Conservation (phyloP, 1,140 invertebrate species). For the Temnothorax curvispinosus region DNA sequence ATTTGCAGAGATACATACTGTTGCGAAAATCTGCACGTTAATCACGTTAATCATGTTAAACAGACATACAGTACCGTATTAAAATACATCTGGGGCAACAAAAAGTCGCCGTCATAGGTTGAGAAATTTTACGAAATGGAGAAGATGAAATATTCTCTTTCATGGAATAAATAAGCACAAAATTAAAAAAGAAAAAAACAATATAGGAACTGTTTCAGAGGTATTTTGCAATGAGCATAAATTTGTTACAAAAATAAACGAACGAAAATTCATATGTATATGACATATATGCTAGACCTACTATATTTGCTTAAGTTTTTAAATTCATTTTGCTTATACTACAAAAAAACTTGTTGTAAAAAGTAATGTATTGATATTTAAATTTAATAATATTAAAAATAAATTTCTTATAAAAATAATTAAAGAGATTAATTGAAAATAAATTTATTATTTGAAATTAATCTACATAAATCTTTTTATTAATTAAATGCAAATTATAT, state of each 20-base stretch:
- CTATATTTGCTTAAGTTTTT: neutral
- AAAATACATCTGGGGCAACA: conserved; percentile 45
- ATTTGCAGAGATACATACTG: conserved; percentile 42
- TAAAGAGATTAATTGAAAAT: too few species aligned
- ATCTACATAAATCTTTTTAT: neutral
- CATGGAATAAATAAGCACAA: conserved; percentile 23
- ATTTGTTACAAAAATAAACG: neutral
- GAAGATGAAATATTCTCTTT: conserved; percentile 19
- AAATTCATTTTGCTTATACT: neutral
- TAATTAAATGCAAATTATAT: neutral
- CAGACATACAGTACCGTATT: conserved; percentile 21
- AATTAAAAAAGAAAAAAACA: conserved; percentile 24
- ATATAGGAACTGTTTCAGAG: neutral
- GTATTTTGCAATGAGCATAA: neutral
- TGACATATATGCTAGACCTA: neutral
- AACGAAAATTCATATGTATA: neutral
- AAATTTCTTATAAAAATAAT: neutral
- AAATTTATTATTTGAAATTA: neutral
- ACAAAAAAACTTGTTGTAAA: neutral
- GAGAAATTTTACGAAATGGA: conserved; percentile 7
- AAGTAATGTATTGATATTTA: neutral
- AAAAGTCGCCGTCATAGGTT: conserved; percentile 37
- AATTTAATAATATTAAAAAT: neutral
- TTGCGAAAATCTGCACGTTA: conserved; percentile 34
- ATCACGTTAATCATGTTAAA: conserved; percentile 20